Conservation (phyloP, 2,113 vertebrate species). For the Clarias batrachus region DNA sequence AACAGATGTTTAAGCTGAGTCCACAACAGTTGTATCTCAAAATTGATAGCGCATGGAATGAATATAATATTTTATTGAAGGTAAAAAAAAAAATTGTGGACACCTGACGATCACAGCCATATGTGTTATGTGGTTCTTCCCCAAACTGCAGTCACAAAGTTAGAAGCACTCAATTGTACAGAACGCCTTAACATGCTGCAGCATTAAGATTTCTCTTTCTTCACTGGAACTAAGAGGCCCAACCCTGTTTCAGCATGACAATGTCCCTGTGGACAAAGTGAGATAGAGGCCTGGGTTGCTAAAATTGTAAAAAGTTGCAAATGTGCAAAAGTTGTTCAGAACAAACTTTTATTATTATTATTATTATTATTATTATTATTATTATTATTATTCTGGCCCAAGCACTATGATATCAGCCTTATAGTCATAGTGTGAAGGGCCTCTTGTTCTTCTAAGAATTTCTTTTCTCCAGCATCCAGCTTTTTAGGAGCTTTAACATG, state of each 20-base stretch:
- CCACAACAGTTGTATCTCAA: neutral
- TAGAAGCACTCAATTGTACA: neutral
- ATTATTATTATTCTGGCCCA: no score
- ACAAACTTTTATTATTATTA: no score
- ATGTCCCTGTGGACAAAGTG: neutral
- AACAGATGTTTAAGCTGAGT: neutral
- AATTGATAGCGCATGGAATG: neutral
- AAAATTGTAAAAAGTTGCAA: neutral
- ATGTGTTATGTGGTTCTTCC: neutral
- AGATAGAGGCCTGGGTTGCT: neutral
- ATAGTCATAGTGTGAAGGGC: no score
- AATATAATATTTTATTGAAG: neutral
- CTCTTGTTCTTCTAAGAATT: no score
- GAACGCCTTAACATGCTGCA: neutral
- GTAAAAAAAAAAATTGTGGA: neutral
- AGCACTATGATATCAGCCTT: no score
- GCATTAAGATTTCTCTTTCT: neutral
- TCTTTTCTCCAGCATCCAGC: no score
- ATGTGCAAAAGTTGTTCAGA: neutral
- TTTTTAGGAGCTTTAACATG: no score
- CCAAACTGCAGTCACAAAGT: neutral
- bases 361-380: no score
- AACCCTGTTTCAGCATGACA: neutral
- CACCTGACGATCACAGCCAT: neutral
- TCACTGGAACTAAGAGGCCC: neutral